Conservation (phyloP, 2,113 vertebrate species). For the Elanus axillaris region DNA sequence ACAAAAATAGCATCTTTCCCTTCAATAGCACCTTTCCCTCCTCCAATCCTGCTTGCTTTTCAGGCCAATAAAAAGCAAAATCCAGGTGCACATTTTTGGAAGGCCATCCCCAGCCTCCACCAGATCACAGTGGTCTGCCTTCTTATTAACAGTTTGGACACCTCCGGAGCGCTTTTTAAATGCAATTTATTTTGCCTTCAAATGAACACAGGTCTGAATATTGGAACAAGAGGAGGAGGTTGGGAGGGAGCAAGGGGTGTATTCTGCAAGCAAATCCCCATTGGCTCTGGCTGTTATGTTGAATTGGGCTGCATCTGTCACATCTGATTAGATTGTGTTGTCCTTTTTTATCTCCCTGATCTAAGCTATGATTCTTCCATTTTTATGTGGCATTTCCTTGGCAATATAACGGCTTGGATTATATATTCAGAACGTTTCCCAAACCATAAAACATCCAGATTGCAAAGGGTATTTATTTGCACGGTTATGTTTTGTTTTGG, state of each 20-base stretch:
- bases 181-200: background rate
- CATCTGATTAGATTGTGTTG: constrained; percentile 48
- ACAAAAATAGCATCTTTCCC: background rate
- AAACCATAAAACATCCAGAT: constrained; percentile 45
- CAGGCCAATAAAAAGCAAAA: background rate
- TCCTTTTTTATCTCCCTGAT: constrained; percentile 59
- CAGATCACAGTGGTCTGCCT: background rate
- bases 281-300: background rate
- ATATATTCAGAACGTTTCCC: constrained; percentile 20
- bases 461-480: constrained; percentile 47
- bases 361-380: constrained; percentile 15
- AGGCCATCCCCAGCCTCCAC: background rate
- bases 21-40: background rate
- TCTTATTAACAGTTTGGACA: background rate
- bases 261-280: background rate
- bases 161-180: background rate
- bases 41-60: background rate
- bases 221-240: background rate
- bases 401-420: constrained; percentile 29
- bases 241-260: background rate
- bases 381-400: constrained; percentile 65
- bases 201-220: background rate
- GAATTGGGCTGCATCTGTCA: constrained; percentile 44
- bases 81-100: background rate
- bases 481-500: background rate